These are phyloP conservation scores for Stegostoma tigrinum DNA, from an alignment of 2,113 vertebrate species.

Conservation along the genomic window DNA sequence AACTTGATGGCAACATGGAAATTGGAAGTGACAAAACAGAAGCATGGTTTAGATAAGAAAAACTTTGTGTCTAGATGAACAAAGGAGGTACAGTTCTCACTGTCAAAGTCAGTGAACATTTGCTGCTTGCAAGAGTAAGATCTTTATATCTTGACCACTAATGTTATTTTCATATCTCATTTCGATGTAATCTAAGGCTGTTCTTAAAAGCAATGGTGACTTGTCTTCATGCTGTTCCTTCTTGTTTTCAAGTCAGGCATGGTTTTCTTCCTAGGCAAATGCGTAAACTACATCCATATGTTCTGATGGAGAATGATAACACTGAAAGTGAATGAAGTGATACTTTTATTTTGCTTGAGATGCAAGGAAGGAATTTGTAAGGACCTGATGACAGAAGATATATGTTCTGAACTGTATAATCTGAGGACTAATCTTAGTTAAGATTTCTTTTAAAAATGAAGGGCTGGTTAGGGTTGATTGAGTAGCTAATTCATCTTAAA, in stretches of 20 bases:
- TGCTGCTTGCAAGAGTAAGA: not conserved
- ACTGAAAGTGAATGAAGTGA: not conserved
- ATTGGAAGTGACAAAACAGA: not conserved
- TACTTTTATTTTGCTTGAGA: not conserved
- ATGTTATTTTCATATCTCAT: not conserved
- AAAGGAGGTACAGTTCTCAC: not conserved
- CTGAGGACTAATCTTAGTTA: not conserved
- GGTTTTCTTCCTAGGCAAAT: not conserved
- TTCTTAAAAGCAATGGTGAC: not conserved
- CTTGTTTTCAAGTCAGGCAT: not conserved
- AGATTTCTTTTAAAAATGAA: not conserved
- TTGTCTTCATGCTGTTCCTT: not conserved
- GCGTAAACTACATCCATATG: not conserved
- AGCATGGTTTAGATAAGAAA: not conserved
- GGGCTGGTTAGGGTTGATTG: not conserved
- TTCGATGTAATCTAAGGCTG: not conserved
- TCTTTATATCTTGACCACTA: not conserved
- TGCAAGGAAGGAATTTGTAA: not conserved
- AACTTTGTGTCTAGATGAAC: not conserved
- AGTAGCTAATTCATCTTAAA: not conserved
- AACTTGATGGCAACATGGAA: not conserved
- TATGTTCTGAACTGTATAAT: not conserved
- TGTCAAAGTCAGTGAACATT: not conserved
- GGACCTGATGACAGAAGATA: not conserved
- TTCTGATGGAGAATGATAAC: not conserved